Base-by-base conservation (phyloP, 2,797 vertebrate genomes). In the Pygocentrus nattereri region DNA sequence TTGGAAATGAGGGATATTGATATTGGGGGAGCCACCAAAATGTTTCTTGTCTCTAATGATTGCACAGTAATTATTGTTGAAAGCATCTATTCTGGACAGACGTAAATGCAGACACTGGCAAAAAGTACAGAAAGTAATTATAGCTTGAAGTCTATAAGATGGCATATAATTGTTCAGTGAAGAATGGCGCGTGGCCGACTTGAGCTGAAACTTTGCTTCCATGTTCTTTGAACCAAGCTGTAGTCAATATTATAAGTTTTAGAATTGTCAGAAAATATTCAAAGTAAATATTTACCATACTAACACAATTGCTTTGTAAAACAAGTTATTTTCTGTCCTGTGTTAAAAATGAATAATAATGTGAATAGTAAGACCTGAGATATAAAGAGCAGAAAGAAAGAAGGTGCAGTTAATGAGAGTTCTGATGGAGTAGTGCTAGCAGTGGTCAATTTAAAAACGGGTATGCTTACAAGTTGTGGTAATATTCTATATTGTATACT, bases 1-100 rank as follows among this genome's bases (percentile, higher is more conserved):
- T 41, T 67, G 61, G 11, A 19, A 59, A 44, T 34, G 50, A 64
- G n/a, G 54, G 62, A 56, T 31, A 38, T 49, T 84, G 54, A n/a
- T 49, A 31, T 78, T 72, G 67, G 38, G 49, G 23, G 34, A 68
- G 23, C 16, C 30, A 79, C 54, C 31, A 25, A 68, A 34, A 41
- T 47, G 74, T 30, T 41, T 58, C 44, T 23, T 77, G 30, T 52
- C 47, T 47, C 56, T 69, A 30, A 64, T 21, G 41, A 62, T 73
- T 27, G 44, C 12, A 58, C 65, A 64, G 30, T 10, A 56, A 30
- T 65, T 23, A 6, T 15, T 56, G 59, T 31, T 62, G 30, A 64
- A 71, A 31, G 5, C 18, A 49, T 68, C 27, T 58, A 19, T 34
- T 68, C 72, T 75, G 23, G 50, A 59, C 18, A 44, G 25, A 18